Evolutionary conservation across 2,113 vertebrate species (phyloP).

Genomic region (Solenodon paradoxus): DNA sequence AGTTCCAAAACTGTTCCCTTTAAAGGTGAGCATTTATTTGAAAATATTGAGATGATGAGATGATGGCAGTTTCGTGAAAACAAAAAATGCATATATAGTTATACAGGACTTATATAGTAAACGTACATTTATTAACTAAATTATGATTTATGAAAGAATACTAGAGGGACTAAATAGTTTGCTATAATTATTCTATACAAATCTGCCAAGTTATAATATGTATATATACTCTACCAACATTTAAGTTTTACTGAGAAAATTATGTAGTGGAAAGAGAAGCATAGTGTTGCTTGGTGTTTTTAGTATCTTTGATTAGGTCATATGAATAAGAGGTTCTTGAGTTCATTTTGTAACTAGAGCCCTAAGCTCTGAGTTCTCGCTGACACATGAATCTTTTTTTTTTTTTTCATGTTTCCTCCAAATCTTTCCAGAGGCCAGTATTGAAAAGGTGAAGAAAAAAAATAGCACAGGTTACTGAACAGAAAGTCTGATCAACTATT

Average conservation of each 20-base stretch:
- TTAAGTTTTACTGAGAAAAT: not conserved
- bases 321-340: not conserved
- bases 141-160: not conserved
- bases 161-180: not conserved
- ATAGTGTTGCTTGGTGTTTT: not conserved
- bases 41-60: not conserved
- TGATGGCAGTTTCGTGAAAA: not conserved
- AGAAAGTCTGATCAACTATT: not conserved
- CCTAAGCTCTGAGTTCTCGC: not conserved
- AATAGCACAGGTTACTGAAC: not conserved
- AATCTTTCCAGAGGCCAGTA: not conserved
- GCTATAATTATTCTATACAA: not conserved
- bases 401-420: not conserved
- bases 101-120: not conserved
- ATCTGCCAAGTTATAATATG: not conserved
- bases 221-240: not conserved
- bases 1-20: not conserved
- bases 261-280: not conserved
- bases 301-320: not conserved
- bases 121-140: not conserved
- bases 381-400: not conserved
- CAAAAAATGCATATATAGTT: not conserved
- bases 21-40: not conserved
- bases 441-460: not conserved
- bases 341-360: not conserved